phyloP scores from a whole-genome alignment of 2,888 invertebrate genomes.

The Nymphalis urticae region DNA sequence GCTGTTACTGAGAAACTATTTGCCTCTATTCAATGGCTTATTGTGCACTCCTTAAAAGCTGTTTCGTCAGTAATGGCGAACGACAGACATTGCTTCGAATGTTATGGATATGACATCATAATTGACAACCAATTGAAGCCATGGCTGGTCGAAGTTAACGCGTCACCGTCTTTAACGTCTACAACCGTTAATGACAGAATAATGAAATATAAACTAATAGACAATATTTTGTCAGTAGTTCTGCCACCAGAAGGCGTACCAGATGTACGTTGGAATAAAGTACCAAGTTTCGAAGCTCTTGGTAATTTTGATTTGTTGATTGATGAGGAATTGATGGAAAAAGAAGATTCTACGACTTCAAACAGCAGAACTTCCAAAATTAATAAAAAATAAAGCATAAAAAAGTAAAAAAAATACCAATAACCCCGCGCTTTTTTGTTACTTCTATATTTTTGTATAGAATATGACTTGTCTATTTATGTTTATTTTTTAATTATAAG shows the following conservation, averaged over 20 bases:
- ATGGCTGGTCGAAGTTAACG: slow-evolving; percentile 96
- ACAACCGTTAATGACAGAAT: slow-evolving; percentile 97
- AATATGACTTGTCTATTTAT: too few species aligned
- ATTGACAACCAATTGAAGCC: slow-evolving; percentile 97
- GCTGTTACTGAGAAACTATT: slow-evolving; percentile 94
- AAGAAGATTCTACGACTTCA: slow-evolving; percentile 74
- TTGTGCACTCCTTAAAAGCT: slow-evolving; percentile 96
- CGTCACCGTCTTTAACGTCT: slow-evolving; percentile 96
- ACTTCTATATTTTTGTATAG: too few species aligned
- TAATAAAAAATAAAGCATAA: slow-evolving; percentile 16
- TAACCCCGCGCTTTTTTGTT: too few species aligned
- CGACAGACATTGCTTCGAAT: slow-evolving; percentile 96
- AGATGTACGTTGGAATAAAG: slow-evolving; percentile 94
- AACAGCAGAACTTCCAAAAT: slow-evolving; percentile 7
- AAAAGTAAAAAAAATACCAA: background rate
- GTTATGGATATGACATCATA: slow-evolving; percentile 98
- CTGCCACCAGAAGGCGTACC: slow-evolving; percentile 94
- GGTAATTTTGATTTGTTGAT: slow-evolving; percentile 92
- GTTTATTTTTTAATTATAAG: too few species aligned
- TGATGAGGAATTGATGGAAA: slow-evolving; percentile 90
- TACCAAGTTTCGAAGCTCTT: slow-evolving; percentile 86
- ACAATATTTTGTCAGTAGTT: slow-evolving; percentile 95
- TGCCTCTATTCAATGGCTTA: slow-evolving; percentile 93
- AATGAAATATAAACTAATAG: slow-evolving; percentile 95
- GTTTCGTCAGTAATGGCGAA: slow-evolving; percentile 97